Percentiles rank a stretch among this genome's conserved stretches.
These are phyloP conservation scores for Metellina segmentata DNA, from an alignment of 2,888 invertebrate genomes.

Conservation along the genomic window DNA sequence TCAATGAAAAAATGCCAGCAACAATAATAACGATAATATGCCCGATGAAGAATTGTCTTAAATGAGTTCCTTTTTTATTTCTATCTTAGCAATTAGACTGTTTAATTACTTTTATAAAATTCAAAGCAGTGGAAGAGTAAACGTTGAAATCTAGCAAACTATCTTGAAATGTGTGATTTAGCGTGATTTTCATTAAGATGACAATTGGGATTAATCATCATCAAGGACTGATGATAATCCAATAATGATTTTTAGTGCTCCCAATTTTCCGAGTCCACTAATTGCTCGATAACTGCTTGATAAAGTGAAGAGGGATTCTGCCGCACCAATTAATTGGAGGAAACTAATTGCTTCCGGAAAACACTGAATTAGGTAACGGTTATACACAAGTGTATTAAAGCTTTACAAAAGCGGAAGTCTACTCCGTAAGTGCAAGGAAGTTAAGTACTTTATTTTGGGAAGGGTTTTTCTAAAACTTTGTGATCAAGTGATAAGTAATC, in stretches of 20 bases:
- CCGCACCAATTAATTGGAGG: conserved; percentile 39
- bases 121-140: not conserved
- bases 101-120: not conserved
- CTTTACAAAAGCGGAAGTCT: conserved; percentile 6
- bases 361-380: conserved; percentile 23
- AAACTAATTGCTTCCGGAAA: conserved; percentile 44
- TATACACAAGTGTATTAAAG: conserved; percentile 35
- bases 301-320: conserved; percentile 42
- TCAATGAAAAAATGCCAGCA: no score
- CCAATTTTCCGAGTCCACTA: conserved; percentile 29
- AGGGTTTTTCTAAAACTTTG: no score
- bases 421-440: not conserved
- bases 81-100: not conserved
- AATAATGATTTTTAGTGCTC: conserved; percentile 57
- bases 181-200: conserved; percentile 46
- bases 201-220: conserved; percentile 66
- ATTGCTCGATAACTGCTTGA: conserved; percentile 57
- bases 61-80: not conserved
- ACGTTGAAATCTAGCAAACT: conserved; percentile 29
- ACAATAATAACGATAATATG: no score
- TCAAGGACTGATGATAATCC: conserved; percentile 62
- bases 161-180: conserved; percentile 49
- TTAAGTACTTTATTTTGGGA: no score
- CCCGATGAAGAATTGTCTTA: not conserved
- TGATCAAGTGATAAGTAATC: no score